Evolutionary conservation across 2,113 vertebrate species (phyloP).

Genomic region (Okapia johnstoni): DNA sequence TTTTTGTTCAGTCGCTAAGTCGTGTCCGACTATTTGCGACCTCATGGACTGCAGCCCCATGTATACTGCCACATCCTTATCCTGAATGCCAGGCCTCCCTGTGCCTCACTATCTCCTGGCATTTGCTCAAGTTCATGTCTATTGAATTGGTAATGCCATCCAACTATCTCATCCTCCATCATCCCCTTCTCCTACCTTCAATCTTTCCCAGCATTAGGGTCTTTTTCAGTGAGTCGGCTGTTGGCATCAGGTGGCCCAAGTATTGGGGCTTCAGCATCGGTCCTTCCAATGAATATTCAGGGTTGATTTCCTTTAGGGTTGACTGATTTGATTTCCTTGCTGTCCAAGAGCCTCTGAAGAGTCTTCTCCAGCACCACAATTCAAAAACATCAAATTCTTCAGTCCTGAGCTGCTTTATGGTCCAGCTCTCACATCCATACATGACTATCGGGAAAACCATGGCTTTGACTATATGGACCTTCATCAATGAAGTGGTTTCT

Average conservation of each 20-base stretch:
- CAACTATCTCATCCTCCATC: background rate
- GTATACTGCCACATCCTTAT: no score
- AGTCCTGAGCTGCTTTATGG: background rate
- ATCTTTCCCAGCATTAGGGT: background rate
- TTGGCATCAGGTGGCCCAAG: background rate
- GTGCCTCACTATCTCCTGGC: background rate
- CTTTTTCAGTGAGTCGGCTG: background rate
- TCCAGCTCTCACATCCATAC: background rate
- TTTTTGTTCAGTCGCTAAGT: background rate
- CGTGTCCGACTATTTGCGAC: accelerated
- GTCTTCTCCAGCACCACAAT: background rate
- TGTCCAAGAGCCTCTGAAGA: background rate
- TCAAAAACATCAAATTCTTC: background rate
- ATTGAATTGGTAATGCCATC: background rate
- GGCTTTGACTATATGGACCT: background rate
- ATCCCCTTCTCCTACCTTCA: background rate
- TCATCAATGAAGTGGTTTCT: background rate
- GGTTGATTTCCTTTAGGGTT: background rate
- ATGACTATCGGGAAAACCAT: background rate
- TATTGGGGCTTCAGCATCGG: background rate
- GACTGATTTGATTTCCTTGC: background rate
- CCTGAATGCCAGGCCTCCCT: background rate
- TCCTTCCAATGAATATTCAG: background rate
- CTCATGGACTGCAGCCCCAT: background rate
- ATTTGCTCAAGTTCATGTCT: background rate